These are phyloP conservation scores for Ostrea edulis DNA, from an alignment of 1,140 invertebrate species.

Conservation along the genomic window DNA sequence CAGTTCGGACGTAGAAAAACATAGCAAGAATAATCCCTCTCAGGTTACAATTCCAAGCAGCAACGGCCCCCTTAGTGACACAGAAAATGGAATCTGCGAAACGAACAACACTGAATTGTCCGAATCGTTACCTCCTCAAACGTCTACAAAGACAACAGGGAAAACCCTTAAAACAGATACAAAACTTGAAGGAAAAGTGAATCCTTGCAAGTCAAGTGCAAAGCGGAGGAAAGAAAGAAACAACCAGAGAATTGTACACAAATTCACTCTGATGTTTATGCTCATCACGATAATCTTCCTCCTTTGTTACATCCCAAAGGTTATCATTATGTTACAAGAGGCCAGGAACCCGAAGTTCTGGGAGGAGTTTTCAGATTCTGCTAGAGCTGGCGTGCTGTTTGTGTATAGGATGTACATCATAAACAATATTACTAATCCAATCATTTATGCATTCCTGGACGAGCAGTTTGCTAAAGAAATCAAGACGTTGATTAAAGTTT, in stretches of 20 bases:
- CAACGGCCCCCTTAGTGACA: background rate
- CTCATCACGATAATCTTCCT: constrained; percentile 36
- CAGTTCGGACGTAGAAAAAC: background rate
- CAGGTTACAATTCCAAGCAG: background rate
- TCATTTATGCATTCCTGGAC: constrained; percentile 45
- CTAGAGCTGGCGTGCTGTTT: background rate
- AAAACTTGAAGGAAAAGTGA: background rate
- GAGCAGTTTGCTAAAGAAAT: background rate
- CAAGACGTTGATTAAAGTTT: background rate
- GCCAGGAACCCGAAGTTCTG: background rate
- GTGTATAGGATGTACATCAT: constrained; percentile 33
- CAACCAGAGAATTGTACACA: constrained; percentile 32
- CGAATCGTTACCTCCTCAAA: background rate
- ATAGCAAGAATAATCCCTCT: background rate
- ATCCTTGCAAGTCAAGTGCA: background rate
- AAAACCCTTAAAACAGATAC: background rate
- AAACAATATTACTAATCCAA: constrained; percentile 43
- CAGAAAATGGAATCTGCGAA: background rate
- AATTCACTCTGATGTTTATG: constrained; percentile 36
- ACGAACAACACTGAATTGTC: background rate
- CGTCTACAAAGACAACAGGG: background rate
- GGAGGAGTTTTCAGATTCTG: constrained; percentile 1
- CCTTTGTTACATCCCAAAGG: constrained; percentile 38
- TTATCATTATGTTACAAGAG: constrained; percentile 30
- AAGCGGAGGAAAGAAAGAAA: background rate